These are phyloP conservation scores for Lithophane socia DNA, from an alignment of 2,888 invertebrate genomes.

Conservation along the genomic window DNA sequence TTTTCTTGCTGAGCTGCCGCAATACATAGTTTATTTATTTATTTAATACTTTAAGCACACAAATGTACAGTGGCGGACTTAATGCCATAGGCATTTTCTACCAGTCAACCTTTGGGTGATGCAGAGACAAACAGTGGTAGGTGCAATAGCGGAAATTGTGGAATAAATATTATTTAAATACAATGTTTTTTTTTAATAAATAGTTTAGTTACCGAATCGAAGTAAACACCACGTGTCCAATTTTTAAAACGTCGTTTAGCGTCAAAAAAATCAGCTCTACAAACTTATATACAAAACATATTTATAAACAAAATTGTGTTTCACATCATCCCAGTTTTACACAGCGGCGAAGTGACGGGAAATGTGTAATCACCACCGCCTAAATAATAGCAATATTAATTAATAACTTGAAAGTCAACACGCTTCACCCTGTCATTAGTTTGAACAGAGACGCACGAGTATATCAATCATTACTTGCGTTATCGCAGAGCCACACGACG, in stretches of 20 bases:
- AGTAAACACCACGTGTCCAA: too few relatives aligned
- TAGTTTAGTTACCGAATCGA: not conserved
- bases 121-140: too few relatives aligned
- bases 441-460: slow-evolving; percentile 85
- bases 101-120: too few relatives aligned
- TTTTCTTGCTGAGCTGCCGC: not conserved
- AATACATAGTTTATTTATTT: not conserved
- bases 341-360: slow-evolving; percentile 59
- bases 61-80: too few relatives aligned
- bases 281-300: not conserved
- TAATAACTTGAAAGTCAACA: slow-evolving; percentile 90
- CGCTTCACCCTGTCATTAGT: slow-evolving; percentile 88
- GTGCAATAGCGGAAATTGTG: too few relatives aligned
- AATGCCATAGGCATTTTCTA: too few relatives aligned
- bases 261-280: not conserved
- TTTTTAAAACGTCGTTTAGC: not conserved
- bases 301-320: slow-evolving; percentile 32
- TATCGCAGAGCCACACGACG: slow-evolving; percentile 85
- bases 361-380: slow-evolving; percentile 77
- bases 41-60: too few relatives aligned
- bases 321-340: slow-evolving; percentile 44
- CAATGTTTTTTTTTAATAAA: not conserved
- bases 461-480: slow-evolving; percentile 89
- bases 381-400: slow-evolving; percentile 89
- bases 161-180: too few relatives aligned